Percentiles rank a stretch among this genome's conserved stretches.
Conservation (phyloP, 2,113 vertebrate genomes). For the Vireo altiloquus region DNA sequence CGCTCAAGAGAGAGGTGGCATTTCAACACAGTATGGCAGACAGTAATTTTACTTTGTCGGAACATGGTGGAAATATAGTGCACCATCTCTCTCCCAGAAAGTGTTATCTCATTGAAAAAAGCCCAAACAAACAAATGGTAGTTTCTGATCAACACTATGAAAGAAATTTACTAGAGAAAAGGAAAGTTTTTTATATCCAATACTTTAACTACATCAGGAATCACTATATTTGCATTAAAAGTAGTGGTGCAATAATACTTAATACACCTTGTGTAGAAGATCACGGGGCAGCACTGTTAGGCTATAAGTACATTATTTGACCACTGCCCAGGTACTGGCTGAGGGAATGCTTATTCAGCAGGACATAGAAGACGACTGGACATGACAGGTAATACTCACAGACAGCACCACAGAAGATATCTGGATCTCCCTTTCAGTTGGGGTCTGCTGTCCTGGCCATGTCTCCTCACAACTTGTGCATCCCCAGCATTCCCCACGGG, state of each 20-base stretch:
- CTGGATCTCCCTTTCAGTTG: not conserved
- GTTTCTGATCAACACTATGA: not conserved
- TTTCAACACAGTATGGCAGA: not conserved
- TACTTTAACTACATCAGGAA: not conserved
- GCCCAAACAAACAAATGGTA: not conserved
- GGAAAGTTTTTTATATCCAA: not conserved
- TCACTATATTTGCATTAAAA: not conserved
- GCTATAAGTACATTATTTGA: not conserved
- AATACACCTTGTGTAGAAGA: not conserved
- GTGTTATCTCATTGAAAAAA: not conserved
- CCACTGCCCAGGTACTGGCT: not conserved
- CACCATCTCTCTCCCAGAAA: not conserved
- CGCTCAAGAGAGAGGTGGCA: not conserved
- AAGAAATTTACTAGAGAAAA: not conserved
- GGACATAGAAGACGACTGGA: not conserved
- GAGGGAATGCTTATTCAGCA: not conserved
- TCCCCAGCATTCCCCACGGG: not conserved
- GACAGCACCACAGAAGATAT: rapidly evolving
- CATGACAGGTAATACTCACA: not conserved
- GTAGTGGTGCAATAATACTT: not conserved
- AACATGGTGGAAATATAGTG: not conserved
- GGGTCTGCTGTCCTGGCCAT: not conserved
- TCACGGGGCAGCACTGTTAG: rapidly evolving
- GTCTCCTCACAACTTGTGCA: not conserved
- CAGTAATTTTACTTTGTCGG: not conserved